These are phyloP conservation scores for Diplodus puntazzo DNA, from an alignment of 2,797 vertebrate genomes.

Conservation along the genomic window DNA sequence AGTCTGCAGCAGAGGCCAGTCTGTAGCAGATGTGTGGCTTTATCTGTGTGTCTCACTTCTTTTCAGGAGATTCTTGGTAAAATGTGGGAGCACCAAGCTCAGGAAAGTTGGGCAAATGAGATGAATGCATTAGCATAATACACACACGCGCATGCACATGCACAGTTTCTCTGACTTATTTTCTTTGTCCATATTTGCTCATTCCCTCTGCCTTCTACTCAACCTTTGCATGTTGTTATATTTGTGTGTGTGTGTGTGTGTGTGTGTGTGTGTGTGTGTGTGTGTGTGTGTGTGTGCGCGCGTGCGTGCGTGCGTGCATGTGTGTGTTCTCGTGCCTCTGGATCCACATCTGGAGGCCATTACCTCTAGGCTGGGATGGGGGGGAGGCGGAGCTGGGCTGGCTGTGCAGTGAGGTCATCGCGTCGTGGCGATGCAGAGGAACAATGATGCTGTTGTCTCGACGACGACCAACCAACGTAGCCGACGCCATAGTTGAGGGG, in stretches of 20 bases:
- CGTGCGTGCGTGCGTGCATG: conserved; percentile 29
- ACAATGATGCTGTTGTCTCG: conserved; percentile 84
- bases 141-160: background rate
- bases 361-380: conserved; percentile 70
- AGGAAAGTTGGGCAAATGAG: conserved; percentile 19
- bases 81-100: conserved; percentile 29
- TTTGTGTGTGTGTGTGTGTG: conserved; percentile 34
- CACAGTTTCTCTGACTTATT: conserved; percentile 24
- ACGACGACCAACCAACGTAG: conserved; percentile 47
- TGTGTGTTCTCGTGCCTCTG: conserved; percentile 45
- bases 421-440: conserved; percentile 75
- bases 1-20: conserved; percentile 26
- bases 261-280: conserved; percentile 28
- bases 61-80: conserved; percentile 30
- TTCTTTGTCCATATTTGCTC: conserved; percentile 66
- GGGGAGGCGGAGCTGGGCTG: conserved; percentile 52
- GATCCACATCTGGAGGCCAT: conserved; percentile 83
- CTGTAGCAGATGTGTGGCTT: conserved; percentile 12
- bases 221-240: conserved; percentile 61
- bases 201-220: conserved; percentile 45
- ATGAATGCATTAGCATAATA: conserved; percentile 10
- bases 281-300: conserved; percentile 31
- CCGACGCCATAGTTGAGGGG: conserved; percentile 42
- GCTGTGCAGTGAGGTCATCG: conserved; percentile 81
- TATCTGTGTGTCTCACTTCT: conserved; percentile 35